Percentiles rank a stretch among this genome's conserved stretches.
These are phyloP conservation scores for Melanostoma scalare DNA, from an alignment of 2,888 invertebrate genomes.

Conservation along the genomic window DNA sequence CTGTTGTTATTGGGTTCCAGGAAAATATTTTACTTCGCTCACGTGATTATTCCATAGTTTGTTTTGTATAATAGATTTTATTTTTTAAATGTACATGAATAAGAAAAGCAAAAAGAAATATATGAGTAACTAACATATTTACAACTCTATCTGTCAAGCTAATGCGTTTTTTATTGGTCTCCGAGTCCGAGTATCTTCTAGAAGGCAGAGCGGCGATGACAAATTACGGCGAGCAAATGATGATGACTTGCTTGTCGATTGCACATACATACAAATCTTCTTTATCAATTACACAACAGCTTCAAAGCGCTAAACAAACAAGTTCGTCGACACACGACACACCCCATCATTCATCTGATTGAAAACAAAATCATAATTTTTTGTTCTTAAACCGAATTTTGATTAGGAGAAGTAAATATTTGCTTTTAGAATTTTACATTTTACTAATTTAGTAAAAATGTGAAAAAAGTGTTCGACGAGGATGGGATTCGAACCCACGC, in stretches of 20 bases:
- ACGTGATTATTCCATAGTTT: constrained; percentile 57
- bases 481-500: constrained; percentile 73
- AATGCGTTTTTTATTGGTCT: neutral
- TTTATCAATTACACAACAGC: constrained; percentile 28
- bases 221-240: neutral
- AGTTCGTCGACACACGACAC: no score
- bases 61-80: constrained; percentile 58
- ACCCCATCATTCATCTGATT: no score
- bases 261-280: neutral
- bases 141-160: neutral
- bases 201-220: constrained; percentile 10
- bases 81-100: constrained; percentile 41
- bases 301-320: no score
- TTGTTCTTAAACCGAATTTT: no score
- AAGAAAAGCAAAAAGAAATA: constrained; percentile 38
- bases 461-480: constrained; percentile 55
- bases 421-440: no score
- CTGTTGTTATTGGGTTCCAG: constrained; percentile 61
- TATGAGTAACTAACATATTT: constrained; percentile 41
- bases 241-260: neutral
- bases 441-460: neutral
- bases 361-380: no score
- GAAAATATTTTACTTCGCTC: constrained; percentile 47
- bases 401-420: no score
- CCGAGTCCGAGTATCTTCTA: constrained; percentile 29